Base-by-base conservation (phyloP, 2,113 vertebrate species). In the Cololabis saira region DNA sequence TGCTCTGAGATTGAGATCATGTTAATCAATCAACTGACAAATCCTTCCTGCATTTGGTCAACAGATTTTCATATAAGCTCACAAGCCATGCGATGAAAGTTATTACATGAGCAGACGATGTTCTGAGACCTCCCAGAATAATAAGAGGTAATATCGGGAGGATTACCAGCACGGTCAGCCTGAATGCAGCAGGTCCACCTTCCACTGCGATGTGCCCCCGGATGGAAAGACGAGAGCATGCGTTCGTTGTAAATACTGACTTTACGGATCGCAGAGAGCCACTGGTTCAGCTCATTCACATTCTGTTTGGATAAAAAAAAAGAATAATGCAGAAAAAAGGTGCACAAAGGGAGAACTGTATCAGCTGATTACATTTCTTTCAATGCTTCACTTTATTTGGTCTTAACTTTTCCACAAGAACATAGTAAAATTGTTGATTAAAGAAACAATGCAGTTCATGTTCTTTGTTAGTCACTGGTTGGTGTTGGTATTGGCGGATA, bases 171-270 rank as follows among this genome's bases (percentile, higher is more conserved):
- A 8, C 92, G 86, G 30, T 93, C 80, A 0, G 83, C 62, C 82
- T 93, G 96, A 50, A 95, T 92, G 82, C 96, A 97, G 92, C 96
- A 96, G 63, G 94, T 96, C 96, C 97, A 97, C 82, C 93, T 95
- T 44, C 89, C 80, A 1, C 94, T 66, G 0, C 94, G 94, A 91
- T 95, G 94, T 62, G 92, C 88, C 21, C 96, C 95, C 0, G 92
- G 94, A 78, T 97, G 96, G 82, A 94, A 97, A 17, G 89, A 81
- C 24, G 93, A 90, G 85, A 97, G 90, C 92, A 92, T 92, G 80
- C 71, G 84, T 13, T 92, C 85, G 15, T 96, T 98, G 85, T 92
- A 85, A 15, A 95, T 92, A 74, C 94, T 96, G 87, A 92, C 95
- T 77, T 93, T 96, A 30, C 95, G 92, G 86, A 97, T 82, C 0